A percentile compares a stretch with the other conserved stretches of the same genome.
These are phyloP conservation scores for Microchrysa polita DNA, from an alignment of 2,888 invertebrate genomes.

Conservation along the genomic window DNA sequence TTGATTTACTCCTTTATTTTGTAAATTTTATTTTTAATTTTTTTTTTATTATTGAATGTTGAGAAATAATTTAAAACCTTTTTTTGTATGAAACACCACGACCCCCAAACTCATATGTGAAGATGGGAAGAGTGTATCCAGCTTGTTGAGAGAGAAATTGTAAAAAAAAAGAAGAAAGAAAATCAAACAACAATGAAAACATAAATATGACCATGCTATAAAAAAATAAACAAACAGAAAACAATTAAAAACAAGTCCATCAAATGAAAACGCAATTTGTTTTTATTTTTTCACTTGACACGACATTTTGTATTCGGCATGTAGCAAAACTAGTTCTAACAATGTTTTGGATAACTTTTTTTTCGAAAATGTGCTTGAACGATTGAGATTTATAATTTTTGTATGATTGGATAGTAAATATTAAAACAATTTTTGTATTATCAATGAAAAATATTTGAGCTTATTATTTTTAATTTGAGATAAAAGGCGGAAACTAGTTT, in stretches of 20 bases:
- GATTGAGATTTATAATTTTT: too few species aligned
- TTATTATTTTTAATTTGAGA: too few species aligned
- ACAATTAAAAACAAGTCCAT: slow-evolving; percentile 22
- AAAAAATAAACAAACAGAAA: slow-evolving; percentile 9
- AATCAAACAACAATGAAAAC: background rate
- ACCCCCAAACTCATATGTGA: slow-evolving; percentile 18
- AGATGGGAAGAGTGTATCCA: slow-evolving; percentile 43
- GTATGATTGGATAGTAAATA: too few species aligned
- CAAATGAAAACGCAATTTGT: background rate
- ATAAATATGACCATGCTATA: slow-evolving; percentile 3
- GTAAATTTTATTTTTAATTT: slow-evolving; percentile 18
- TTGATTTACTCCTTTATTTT: slow-evolving; percentile 21
- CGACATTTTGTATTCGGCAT: background rate
- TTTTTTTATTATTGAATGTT: slow-evolving; percentile 37
- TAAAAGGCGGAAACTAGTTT: too few species aligned
- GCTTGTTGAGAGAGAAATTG: slow-evolving; percentile 8
- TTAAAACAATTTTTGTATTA: too few species aligned
- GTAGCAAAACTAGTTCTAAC: too few species aligned
- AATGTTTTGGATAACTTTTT: too few species aligned
- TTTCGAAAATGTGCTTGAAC: too few species aligned
- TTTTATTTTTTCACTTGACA: background rate
- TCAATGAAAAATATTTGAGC: too few species aligned
- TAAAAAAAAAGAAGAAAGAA: slow-evolving; percentile 14
- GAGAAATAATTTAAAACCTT: slow-evolving; percentile 49
- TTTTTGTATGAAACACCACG: slow-evolving; percentile 45